Evolutionary conservation across 2,113 vertebrate species (phyloP), one percentile per base, ranked within the genome.

Genomic region (Eleginops maclovinus): DNA sequence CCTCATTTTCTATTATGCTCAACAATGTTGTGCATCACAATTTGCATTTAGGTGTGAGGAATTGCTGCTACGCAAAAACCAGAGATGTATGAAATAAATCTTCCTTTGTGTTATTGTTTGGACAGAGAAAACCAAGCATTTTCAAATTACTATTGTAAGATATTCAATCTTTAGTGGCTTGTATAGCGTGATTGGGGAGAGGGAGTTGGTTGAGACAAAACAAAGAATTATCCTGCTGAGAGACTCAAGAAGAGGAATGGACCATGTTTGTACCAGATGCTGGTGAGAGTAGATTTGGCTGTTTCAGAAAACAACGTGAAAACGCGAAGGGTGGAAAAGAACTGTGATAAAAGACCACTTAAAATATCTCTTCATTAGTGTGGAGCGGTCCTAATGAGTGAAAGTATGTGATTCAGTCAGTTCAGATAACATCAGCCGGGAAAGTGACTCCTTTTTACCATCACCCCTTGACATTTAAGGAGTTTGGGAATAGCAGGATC

Each of bases 251-350:
- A 17, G 53, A 66, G 21, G 22, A 73, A 17, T 0, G 3, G 19
- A 41, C 22, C 71, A 84, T 70, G 69, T 84, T 84, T 79, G 71
- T 0, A 22, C 75, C 82, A 79, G 82, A 79, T 84, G 76, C 70
- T 65, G 46, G 5, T 16, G 47, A 19, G 55, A 40, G 16, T 12
- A 1, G 14, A 55, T 55, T 46, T 60, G 4, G 21, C 60, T 64
- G 64, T 67, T 61, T 49, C 1, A 36, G 59, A 72, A 58, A 76
- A 82, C 51, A 61, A 61, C 53, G 36, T 10, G 31, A 61, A 59
- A 46, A 46, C 21, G 16, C 21, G 59, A 51, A 66, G 47, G 6
- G 46, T 31, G 53, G 28, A 59, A 51, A 59, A 46, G 8, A 4
- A 40, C 55, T 40, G 1, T 4, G 41, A 44, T 70, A 47, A 69